phyloP scores from a whole-genome alignment of 2,888 invertebrate species.

The Loripinus fragilis region DNA sequence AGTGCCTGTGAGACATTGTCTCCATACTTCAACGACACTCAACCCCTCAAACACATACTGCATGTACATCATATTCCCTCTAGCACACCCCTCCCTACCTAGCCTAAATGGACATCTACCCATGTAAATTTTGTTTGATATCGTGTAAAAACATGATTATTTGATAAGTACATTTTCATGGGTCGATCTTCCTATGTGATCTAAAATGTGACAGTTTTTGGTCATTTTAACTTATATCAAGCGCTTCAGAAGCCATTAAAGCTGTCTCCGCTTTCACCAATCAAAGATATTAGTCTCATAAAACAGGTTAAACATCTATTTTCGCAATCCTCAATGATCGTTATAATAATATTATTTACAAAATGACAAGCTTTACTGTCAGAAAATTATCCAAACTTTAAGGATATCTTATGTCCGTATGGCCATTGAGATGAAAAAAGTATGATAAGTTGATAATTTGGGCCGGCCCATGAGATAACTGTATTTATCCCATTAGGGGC shows the following conservation, averaged over 20 bases:
- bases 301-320: neutral
- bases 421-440: neutral
- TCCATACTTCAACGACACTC: too few relatives aligned
- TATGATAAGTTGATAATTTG: neutral
- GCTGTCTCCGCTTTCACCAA: neutral
- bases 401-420: slow-evolving; percentile 1
- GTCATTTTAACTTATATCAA: slow-evolving; percentile 12
- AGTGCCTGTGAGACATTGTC: too few relatives aligned
- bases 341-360: slow-evolving; percentile 16
- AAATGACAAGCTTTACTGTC: slow-evolving; percentile 2
- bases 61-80: too few relatives aligned
- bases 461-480: too few relatives aligned
- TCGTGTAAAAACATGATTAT: too few relatives aligned
- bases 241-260: slow-evolving; percentile 10
- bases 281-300: slow-evolving; percentile 8
- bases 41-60: too few relatives aligned
- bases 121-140: too few relatives aligned
- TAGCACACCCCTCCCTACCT: too few relatives aligned
- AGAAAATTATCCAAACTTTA: neutral
- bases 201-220: slow-evolving; percentile 8
- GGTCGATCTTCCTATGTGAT: neutral
- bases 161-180: too few relatives aligned
- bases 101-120: too few relatives aligned
- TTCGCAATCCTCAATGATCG: slow-evolving; percentile 14
- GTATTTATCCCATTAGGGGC: too few relatives aligned